These are phyloP conservation scores for Sprattus sprattus DNA, from an alignment of 2,113 vertebrate genomes.

Conservation along the genomic window DNA sequence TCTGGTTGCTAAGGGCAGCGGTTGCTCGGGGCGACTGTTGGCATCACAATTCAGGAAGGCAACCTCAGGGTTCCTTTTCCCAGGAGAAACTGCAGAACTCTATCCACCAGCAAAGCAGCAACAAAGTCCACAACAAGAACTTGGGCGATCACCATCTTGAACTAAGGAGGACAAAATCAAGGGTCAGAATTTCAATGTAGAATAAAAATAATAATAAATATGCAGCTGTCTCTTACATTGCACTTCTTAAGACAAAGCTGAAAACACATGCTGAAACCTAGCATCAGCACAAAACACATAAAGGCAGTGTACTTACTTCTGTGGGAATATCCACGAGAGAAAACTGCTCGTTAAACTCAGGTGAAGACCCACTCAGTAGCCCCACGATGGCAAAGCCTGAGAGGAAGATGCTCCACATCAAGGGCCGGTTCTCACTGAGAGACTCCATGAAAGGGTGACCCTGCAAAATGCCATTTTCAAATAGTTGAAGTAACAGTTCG, in stretches of 20 bases:
- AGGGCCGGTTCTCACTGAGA: constrained; percentile 85
- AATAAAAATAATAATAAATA: not conserved
- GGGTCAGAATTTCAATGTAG: not conserved
- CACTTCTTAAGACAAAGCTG: not conserved
- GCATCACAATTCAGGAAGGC: constrained; percentile 83
- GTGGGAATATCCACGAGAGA: constrained; percentile 90
- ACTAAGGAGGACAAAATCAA: constrained; percentile 66
- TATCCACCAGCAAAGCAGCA: constrained; percentile 81
- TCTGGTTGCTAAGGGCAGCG: constrained; percentile 63
- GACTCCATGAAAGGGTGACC: constrained; percentile 97
- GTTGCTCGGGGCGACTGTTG: constrained; percentile 58
- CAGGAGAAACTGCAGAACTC: constrained; percentile 86
- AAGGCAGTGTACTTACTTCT: constrained; percentile 73
- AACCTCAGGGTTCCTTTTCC: constrained; percentile 87
- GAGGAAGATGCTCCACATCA: constrained; percentile 87
- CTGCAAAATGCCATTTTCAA: constrained; percentile 57
- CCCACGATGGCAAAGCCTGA: constrained; percentile 83
- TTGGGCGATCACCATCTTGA: constrained; percentile 87
- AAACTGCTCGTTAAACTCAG: constrained; percentile 93
- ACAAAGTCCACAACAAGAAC: constrained; percentile 88
- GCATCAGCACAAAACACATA: not conserved
- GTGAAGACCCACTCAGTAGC: constrained; percentile 85
- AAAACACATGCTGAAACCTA: not conserved
- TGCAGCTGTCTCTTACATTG: not conserved
- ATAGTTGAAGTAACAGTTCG: not conserved